Percentiles rank a stretch among this genome's conserved stretches.
Evolutionary conservation across 2,888 invertebrate species (phyloP).

Genomic region (Hoplodrina ambigua): DNA sequence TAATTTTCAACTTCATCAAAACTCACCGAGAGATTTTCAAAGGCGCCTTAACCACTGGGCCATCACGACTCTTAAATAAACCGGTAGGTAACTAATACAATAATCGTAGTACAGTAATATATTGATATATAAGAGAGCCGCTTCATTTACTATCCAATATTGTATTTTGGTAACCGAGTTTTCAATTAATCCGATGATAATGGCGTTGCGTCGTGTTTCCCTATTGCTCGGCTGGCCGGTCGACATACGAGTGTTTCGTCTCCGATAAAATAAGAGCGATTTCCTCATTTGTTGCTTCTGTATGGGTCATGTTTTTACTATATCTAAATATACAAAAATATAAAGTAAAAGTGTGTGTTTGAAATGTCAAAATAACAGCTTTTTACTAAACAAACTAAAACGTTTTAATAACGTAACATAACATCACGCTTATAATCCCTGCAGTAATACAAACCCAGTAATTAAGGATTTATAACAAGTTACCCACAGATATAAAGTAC

Average conservation of each 20-base stretch:
- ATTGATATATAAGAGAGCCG: conserved; percentile 37
- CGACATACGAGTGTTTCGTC: conserved; percentile 27
- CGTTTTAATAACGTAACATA: too few relatives aligned
- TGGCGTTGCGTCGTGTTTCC: conserved; percentile 50
- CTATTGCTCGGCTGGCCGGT: conserved; percentile 31
- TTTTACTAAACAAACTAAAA: background rate
- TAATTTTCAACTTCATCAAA: too few relatives aligned
- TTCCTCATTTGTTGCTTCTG: conserved; percentile 14
- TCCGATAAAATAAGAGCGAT: conserved; percentile 21
- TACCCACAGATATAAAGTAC: too few relatives aligned
- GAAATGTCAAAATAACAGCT: background rate
- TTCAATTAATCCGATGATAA: conserved; percentile 68
- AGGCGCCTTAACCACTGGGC: too few relatives aligned
- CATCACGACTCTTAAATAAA: too few relatives aligned
- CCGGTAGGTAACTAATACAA: background rate
- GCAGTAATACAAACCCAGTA: too few relatives aligned
- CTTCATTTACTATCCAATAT: conserved; percentile 55
- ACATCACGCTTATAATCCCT: too few relatives aligned
- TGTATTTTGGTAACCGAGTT: conserved; percentile 69
- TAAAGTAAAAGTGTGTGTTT: too few relatives aligned
- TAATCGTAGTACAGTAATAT: background rate
- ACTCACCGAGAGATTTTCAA: too few relatives aligned
- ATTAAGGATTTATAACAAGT: too few relatives aligned
- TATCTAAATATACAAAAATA: too few relatives aligned
- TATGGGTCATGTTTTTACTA: background rate